phyloP scores from a whole-genome alignment of 2,888 invertebrate genomes.

The Tenthredo notha region DNA sequence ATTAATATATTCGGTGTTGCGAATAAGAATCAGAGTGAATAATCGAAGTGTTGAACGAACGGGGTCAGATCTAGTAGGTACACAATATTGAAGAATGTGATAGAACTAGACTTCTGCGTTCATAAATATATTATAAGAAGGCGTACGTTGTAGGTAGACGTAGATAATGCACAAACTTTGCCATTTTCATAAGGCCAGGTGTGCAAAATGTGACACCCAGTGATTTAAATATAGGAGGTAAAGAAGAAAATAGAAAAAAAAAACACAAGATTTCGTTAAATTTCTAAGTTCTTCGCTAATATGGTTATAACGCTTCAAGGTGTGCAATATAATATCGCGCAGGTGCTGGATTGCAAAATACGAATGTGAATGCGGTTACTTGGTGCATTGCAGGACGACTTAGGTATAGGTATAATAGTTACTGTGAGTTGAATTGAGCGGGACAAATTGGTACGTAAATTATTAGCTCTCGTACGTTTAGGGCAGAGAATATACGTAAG shows the following conservation, averaged over 20 bases:
- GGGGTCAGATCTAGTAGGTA: conserved; percentile 9
- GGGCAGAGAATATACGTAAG: not conserved
- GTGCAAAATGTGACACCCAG: not conserved
- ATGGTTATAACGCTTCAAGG: not conserved
- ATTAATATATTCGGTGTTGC: not conserved
- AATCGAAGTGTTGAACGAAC: conserved; percentile 3
- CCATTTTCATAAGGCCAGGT: not conserved
- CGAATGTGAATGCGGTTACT: conserved; percentile 5
- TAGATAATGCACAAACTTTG: conserved; percentile 32
- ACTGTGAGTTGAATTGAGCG: conserved; percentile 36
- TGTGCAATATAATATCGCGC: conserved; percentile 51
- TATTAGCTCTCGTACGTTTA: conserved; percentile 21
- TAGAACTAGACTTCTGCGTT: not conserved
- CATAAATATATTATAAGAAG: not conserved
- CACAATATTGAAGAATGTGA: not conserved
- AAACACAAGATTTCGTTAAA: not conserved
- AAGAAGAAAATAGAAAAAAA: not conserved
- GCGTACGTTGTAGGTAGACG: conserved; percentile 16
- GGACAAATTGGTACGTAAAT: conserved; percentile 34
- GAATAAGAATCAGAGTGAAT: conserved; percentile 13
- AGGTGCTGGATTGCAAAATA: conserved; percentile 53
- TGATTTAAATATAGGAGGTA: not conserved
- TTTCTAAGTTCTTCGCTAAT: not conserved
- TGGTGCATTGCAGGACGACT: not conserved
- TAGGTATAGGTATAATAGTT: not conserved